These are phyloP conservation scores for Mus pahari DNA, from an alignment of 2,113 vertebrate genomes.

Conservation along the genomic window DNA sequence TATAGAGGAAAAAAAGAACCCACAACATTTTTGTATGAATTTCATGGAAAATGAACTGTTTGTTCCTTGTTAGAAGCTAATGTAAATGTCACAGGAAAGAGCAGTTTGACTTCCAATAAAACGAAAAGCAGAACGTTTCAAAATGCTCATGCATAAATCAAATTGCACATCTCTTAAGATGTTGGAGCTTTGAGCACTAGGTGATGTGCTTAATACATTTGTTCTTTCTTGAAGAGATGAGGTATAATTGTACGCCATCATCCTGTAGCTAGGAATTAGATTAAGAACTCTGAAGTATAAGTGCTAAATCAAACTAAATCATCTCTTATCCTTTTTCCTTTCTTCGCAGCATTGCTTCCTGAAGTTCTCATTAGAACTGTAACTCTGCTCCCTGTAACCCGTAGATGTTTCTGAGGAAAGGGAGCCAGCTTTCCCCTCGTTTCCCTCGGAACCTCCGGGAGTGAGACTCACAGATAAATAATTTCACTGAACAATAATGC, in stretches of 20 bases:
- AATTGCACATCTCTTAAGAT: conserved; percentile 65
- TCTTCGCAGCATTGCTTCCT: conserved; percentile 65
- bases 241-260: conserved; percentile 77
- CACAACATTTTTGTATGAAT: conserved; percentile 44
- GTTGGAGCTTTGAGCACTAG: conserved; percentile 61
- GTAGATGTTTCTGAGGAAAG: conserved; percentile 55
- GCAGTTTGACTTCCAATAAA: conserved; percentile 52
- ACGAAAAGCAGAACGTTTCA: conserved; percentile 61
- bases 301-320: conserved; percentile 76
- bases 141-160: conserved; percentile 67
- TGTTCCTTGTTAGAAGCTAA: conserved; percentile 70
- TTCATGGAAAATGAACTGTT: conserved; percentile 63
- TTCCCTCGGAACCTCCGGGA: conserved; percentile 31
- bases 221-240: conserved; percentile 77
- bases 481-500: conserved; percentile 51
- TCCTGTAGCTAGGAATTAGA: conserved; percentile 72
- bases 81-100: conserved; percentile 68
- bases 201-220: conserved; percentile 75
- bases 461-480: conserved; percentile 56
- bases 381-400: not conserved
- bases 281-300: conserved; percentile 74
- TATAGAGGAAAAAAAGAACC: conserved; percentile 43
- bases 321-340: conserved; percentile 69
- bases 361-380: conserved; percentile 61
- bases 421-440: not conserved